These are phyloP conservation scores for Gymnothorax reevesii DNA, from an alignment of 2,797 vertebrate genomes.

Conservation along the genomic window DNA sequence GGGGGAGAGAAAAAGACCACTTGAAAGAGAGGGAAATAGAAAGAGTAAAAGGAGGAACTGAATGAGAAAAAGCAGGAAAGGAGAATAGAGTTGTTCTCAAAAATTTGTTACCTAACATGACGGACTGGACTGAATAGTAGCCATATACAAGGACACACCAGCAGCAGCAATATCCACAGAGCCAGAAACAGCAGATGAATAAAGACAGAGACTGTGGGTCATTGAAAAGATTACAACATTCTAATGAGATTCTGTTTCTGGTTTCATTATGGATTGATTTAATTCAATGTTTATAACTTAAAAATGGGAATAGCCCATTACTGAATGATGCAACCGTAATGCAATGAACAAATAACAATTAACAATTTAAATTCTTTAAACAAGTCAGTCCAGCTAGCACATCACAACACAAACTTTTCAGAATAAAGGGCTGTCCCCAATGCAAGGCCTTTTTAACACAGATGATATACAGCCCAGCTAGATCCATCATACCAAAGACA, in stretches of 20 bases:
- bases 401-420: background rate
- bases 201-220: too few relatives aligned
- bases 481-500: background rate
- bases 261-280: background rate
- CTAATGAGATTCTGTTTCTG: too few relatives aligned
- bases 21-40: background rate
- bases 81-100: background rate
- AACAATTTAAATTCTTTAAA: background rate
- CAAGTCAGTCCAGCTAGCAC: background rate
- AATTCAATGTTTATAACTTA: background rate
- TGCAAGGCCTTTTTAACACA: background rate
- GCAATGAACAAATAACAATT: background rate
- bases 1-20: background rate
- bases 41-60: constrained; percentile 23
- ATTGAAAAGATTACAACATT: too few relatives aligned
- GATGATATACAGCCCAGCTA: too few relatives aligned
- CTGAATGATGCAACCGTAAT: background rate
- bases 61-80: constrained; percentile 41
- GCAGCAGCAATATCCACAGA: too few relatives aligned
- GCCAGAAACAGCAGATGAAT: too few relatives aligned
- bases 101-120: too few relatives aligned
- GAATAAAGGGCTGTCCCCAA: background rate
- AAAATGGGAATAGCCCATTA: background rate
- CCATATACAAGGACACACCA: too few relatives aligned
- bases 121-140: too few relatives aligned